Conservation (phyloP, 2,113 vertebrate genomes). For the Chrysochloris asiatica region DNA sequence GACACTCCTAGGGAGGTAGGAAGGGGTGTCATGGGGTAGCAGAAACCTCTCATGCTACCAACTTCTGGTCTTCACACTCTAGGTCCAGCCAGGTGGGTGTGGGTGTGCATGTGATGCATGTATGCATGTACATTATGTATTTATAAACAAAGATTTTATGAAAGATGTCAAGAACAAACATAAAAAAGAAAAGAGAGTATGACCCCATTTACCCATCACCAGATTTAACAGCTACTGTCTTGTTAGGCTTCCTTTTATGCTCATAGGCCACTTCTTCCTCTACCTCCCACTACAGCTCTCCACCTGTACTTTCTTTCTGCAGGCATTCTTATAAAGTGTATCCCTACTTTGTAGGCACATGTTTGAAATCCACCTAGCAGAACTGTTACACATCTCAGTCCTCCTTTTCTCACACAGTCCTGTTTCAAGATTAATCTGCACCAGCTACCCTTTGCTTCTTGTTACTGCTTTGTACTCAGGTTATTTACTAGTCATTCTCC, state of each 20-base stretch:
- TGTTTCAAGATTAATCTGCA: background rate
- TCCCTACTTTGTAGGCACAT: background rate
- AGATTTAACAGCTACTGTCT: background rate
- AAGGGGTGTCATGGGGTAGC: background rate
- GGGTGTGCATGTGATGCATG: background rate
- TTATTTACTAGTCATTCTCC: background rate
- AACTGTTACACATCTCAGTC: background rate
- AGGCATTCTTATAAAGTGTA: background rate
- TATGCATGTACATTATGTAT: background rate
- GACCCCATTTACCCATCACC: background rate
- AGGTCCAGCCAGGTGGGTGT: too few species aligned
- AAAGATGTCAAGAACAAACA: background rate
- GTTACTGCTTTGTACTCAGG: background rate
- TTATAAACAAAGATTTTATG: background rate
- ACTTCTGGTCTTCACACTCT: background rate
- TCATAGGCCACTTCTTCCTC: background rate
- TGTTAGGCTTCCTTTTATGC: background rate
- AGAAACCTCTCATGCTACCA: background rate
- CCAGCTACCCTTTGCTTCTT: background rate
- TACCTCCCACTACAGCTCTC: background rate
- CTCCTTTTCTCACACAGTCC: background rate
- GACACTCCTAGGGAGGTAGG: slow-evolving; percentile 89
- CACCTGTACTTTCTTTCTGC: background rate
- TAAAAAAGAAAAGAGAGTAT: background rate
- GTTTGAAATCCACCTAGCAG: background rate